phyloP scores from a whole-genome alignment of 2,888 invertebrate genomes.

The Orchestes rusci region DNA sequence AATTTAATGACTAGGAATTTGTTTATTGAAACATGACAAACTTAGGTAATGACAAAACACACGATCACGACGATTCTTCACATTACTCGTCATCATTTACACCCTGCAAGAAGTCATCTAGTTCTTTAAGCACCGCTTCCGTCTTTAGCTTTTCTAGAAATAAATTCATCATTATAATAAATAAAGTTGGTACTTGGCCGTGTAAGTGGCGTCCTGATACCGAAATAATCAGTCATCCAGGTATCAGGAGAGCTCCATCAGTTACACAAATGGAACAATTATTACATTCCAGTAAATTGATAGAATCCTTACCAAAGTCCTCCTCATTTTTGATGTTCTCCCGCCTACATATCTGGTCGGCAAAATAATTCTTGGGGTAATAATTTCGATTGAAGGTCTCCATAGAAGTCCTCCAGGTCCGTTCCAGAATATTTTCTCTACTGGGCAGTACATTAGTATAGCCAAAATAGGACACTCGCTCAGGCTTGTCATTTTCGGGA shows the following conservation, averaged over 20 bases:
- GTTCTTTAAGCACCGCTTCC: conserved; percentile 15
- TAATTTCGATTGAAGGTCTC: conserved; percentile 17
- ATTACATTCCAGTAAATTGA: background rate
- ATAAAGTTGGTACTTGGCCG: no score
- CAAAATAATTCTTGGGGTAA: conserved; percentile 11
- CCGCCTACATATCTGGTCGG: conserved; percentile 16
- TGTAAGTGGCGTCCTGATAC: no score
- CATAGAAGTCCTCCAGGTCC: conserved; percentile 20
- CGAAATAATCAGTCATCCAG: no score
- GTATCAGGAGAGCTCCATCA: no score
- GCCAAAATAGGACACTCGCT: conserved; percentile 16
- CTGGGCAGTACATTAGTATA: conserved; percentile 20
- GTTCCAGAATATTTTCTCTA: conserved; percentile 23
- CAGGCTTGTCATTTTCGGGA: background rate
- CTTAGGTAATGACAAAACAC: no score
- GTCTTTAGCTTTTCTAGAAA: conserved; percentile 23
- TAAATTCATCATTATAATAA: no score
- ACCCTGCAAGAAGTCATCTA: conserved; percentile 15
- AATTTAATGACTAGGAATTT: no score
- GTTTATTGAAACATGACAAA: no score
- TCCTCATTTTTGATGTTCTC: conserved; percentile 17
- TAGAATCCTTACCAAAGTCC: conserved; percentile 16
- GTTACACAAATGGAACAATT: background rate
- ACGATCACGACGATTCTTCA: no score
- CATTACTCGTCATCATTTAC: no score